Evolutionary conservation across 2,113 vertebrate species (phyloP).

Genomic region (Otis tarda): DNA sequence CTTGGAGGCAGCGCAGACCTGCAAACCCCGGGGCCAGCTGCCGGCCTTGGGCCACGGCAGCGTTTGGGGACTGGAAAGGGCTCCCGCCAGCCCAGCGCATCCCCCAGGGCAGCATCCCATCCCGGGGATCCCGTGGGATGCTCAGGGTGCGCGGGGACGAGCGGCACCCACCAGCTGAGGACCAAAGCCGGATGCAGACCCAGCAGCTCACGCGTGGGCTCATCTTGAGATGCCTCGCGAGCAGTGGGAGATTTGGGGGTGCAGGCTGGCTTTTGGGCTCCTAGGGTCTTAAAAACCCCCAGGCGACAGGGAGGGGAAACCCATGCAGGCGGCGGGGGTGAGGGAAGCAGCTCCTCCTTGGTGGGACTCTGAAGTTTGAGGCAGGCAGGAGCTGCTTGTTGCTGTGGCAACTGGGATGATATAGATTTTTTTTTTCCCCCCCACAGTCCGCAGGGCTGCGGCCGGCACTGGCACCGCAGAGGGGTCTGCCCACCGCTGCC

Average conservation of each 20-base stretch:
- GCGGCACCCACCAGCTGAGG: neutral
- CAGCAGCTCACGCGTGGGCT: neutral
- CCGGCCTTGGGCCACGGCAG: fast-evolving
- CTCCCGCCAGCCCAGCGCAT: neutral
- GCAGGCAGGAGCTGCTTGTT: neutral
- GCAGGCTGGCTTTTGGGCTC: neutral
- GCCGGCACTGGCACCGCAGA: neutral
- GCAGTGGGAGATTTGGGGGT: neutral
- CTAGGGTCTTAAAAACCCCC: neutral
- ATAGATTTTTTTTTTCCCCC: fast-evolving
- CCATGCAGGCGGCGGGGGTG: neutral
- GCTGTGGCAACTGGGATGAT: neutral
- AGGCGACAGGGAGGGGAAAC: neutral
- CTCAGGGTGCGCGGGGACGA: neutral
- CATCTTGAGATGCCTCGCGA: neutral
- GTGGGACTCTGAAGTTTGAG: neutral
- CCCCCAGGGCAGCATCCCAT: neutral
- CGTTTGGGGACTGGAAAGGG: neutral
- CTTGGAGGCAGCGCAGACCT: neutral
- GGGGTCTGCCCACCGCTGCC: neutral
- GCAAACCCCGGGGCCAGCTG: neutral
- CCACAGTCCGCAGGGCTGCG: neutral
- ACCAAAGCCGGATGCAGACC: neutral
- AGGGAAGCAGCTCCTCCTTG: neutral
- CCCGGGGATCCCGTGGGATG: neutral